Conservation (phyloP, 2,888 invertebrate genomes). For the Drosophila putrida region DNA sequence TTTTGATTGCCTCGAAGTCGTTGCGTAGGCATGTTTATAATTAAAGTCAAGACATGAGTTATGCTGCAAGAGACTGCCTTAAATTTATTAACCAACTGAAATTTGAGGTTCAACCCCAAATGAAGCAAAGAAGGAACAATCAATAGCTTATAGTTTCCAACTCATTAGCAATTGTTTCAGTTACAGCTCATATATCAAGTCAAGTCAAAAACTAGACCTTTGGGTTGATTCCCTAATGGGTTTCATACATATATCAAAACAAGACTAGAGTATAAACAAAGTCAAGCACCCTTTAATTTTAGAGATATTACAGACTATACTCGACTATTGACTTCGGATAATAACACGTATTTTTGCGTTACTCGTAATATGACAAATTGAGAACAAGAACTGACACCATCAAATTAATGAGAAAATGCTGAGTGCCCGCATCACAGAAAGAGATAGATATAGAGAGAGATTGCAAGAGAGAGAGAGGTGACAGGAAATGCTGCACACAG, state of each 20-base stretch:
- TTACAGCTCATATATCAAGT: conserved; percentile 20
- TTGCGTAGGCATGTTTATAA: conserved; percentile 46
- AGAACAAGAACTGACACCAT: conserved; percentile 45
- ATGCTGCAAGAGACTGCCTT: conserved; percentile 13
- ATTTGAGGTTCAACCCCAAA: conserved; percentile 13
- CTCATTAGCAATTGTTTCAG: conserved; percentile 43
- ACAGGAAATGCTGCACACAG: conserved; percentile 40
- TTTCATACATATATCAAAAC: conserved; percentile 2
- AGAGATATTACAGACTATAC: neutral
- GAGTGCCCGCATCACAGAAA: conserved; percentile 47
- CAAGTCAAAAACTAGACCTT: neutral
- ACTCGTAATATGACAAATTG: conserved; percentile 59
- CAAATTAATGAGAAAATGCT: conserved; percentile 44
- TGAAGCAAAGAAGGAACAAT: conserved; percentile 2
- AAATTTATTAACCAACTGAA: conserved; percentile 57
- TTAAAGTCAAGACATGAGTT: conserved; percentile 34
- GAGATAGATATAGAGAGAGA: conserved; percentile 5
- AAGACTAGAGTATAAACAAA: neutral
- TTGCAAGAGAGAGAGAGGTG: conserved; percentile 9
- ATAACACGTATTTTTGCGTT: conserved; percentile 41
- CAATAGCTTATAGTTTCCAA: conserved; percentile 1
- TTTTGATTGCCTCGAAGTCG: conserved; percentile 4
- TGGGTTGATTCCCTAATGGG: neutral
- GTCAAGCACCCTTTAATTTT: conserved; percentile 26
- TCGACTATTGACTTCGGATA: conserved; percentile 21